These are phyloP conservation scores for Zophobas morio DNA, from an alignment of 1,140 invertebrate genomes.

Conservation along the genomic window DNA sequence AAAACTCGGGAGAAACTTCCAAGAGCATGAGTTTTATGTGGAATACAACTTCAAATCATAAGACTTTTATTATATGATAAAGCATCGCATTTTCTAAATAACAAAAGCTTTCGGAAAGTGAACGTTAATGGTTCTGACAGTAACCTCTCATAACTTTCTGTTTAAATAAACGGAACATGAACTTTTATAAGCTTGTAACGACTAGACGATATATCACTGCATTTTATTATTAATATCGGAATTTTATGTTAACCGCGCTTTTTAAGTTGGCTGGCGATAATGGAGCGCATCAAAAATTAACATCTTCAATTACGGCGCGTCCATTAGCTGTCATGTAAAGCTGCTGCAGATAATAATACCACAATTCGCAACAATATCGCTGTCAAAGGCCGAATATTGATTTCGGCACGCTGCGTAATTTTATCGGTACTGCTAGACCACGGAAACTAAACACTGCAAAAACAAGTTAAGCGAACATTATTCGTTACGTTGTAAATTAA, in stretches of 20 bases:
- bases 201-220: neutral
- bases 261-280: constrained; percentile 16
- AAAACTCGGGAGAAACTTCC: constrained; percentile 13
- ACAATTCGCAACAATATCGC: constrained; percentile 13
- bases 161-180: constrained; percentile 25
- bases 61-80: constrained; percentile 38
- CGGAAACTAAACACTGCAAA: no score
- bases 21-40: constrained; percentile 24
- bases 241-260: neutral
- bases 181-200: constrained; percentile 12
- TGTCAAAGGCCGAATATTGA: constrained; percentile 30
- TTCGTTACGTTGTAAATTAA: no score
- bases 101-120: constrained; percentile 25
- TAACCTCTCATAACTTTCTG: constrained; percentile 35
- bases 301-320: constrained; percentile 28
- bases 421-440: neutral
- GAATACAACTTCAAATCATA: constrained; percentile 24
- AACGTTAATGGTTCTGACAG: constrained; percentile 38
- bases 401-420: neutral
- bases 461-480: no score
- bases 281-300: constrained; percentile 38
- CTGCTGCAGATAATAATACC: constrained; percentile 6
- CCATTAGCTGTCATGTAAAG: constrained; percentile 16
- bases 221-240: neutral
- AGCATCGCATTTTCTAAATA: constrained; percentile 35